A percentile compares a stretch with the other conserved stretches of the same genome.
These are phyloP conservation scores for Cyrtodaria siliqua DNA, from an alignment of 2,888 invertebrate species.

Conservation along the genomic window DNA sequence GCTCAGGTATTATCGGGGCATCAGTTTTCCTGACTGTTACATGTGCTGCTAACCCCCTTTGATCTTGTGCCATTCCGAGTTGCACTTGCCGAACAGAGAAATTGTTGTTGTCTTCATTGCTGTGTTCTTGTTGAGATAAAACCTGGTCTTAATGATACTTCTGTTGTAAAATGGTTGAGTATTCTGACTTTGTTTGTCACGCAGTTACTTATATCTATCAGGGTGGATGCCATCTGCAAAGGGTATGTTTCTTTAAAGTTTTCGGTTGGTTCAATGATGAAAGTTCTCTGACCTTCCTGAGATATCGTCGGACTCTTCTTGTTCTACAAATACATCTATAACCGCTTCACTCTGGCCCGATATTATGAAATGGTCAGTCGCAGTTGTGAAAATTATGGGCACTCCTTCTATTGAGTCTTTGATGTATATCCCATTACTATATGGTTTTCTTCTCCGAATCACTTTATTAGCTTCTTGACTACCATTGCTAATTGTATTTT, in stretches of 20 bases:
- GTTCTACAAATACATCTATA: slow-evolving; percentile 47
- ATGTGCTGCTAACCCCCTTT: too few relatives aligned
- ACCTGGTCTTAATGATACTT: slow-evolving; percentile 7
- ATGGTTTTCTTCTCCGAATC: too few relatives aligned
- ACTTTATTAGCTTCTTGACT: too few relatives aligned
- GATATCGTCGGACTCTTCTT: slow-evolving; percentile 21
- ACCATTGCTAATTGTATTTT: too few relatives aligned
- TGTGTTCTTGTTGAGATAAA: too few relatives aligned
- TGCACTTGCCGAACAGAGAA: too few relatives aligned
- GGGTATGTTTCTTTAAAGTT: slow-evolving; percentile 31
- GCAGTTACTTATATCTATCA: slow-evolving; percentile 34
- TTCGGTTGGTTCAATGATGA: slow-evolving; percentile 41
- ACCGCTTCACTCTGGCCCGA: slow-evolving; percentile 33
- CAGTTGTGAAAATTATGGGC: background rate
- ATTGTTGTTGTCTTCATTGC: too few relatives aligned
- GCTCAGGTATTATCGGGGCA: too few relatives aligned
- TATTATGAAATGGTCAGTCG: slow-evolving; percentile 35
- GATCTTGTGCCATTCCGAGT: too few relatives aligned
- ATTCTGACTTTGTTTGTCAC: slow-evolving; percentile 43
- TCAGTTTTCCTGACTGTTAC: too few relatives aligned
- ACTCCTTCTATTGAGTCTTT: too few relatives aligned
- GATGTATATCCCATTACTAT: too few relatives aligned
- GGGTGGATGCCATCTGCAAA: slow-evolving; percentile 38
- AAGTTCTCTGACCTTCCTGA: slow-evolving; percentile 3
- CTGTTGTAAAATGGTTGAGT: slow-evolving; percentile 40